These are phyloP conservation scores for Eilema caniola DNA, from an alignment of 2,888 invertebrate species.

Conservation along the genomic window DNA sequence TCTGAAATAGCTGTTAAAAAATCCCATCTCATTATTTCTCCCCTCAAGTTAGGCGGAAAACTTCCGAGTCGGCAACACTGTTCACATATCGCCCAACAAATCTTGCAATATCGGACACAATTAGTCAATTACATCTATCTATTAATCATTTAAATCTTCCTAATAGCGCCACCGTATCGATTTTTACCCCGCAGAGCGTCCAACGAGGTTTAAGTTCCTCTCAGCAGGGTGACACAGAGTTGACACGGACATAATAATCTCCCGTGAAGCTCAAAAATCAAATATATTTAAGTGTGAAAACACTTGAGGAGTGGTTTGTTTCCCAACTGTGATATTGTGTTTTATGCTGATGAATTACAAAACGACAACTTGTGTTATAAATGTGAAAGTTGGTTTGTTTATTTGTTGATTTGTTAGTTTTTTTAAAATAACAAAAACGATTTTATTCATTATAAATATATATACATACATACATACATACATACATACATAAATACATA, in stretches of 20 bases:
- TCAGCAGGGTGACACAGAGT: slow-evolving; percentile 42
- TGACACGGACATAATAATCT: slow-evolving; percentile 34
- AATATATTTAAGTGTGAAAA: slow-evolving; percentile 38
- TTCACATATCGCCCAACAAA: background rate
- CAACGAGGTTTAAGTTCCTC: slow-evolving; percentile 30
- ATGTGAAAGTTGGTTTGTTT: background rate
- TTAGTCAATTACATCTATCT: slow-evolving; percentile 35
- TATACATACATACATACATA: no score
- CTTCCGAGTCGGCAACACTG: background rate
- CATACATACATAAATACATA: no score
- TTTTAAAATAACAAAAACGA: no score
- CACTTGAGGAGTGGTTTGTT: slow-evolving; percentile 37
- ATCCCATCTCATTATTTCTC: background rate
- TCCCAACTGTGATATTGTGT: slow-evolving; percentile 38
- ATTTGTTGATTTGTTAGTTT: background rate
- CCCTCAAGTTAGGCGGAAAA: background rate
- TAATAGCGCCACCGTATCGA: slow-evolving; percentile 33
- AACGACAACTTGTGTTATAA: background rate
- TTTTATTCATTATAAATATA: no score
- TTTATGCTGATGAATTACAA: slow-evolving; percentile 6
- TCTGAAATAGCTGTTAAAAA: background rate
- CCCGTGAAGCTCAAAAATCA: slow-evolving; percentile 47
- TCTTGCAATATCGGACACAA: slow-evolving; percentile 20
- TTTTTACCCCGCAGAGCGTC: slow-evolving; percentile 32
- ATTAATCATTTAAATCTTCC: slow-evolving; percentile 37